These are phyloP conservation scores for Drosophila tanythrix DNA, from an alignment of 2,888 invertebrate species.

Conservation along the genomic window DNA sequence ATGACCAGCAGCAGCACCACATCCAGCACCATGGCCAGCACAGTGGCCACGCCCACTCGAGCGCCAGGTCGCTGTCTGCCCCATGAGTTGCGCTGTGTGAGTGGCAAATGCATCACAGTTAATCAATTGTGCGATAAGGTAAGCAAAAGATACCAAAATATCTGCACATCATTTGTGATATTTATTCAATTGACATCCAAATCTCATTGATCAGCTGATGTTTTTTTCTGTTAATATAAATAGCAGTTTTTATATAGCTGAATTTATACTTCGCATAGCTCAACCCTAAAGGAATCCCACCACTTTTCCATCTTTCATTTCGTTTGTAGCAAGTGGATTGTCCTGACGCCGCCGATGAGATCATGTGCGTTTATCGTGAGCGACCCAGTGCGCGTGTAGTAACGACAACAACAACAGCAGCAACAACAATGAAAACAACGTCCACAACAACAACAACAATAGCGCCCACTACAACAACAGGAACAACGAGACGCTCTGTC, in stretches of 20 bases:
- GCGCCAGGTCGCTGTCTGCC: constrained; percentile 71
- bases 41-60: constrained; percentile 35
- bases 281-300: not conserved
- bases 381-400: constrained; percentile 61
- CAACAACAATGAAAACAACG: constrained; percentile 19
- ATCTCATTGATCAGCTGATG: not conserved
- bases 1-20: constrained; percentile 3
- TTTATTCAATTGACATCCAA: not conserved
- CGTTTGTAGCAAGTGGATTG: constrained; percentile 85
- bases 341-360: constrained; percentile 88
- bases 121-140: constrained; percentile 87
- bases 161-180: not conserved
- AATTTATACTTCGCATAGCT: not conserved
- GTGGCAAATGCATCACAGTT: constrained; percentile 88
- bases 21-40: constrained; percentile 6
- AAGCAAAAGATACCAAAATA: constrained; percentile 4
- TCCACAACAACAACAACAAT: constrained; percentile 25
- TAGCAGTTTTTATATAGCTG: not conserved
- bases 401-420: constrained; percentile 36
- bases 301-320: not conserved
- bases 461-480: constrained; percentile 28
- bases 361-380: constrained; percentile 87
- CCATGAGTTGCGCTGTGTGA: constrained; percentile 88
- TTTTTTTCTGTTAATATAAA: not conserved
- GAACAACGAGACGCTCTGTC: constrained; percentile 66